Percentiles rank a stretch among this genome's conserved stretches.
These are phyloP conservation scores for Triplophysa tibetana DNA, from an alignment of 2,113 vertebrate species.

Conservation along the genomic window DNA sequence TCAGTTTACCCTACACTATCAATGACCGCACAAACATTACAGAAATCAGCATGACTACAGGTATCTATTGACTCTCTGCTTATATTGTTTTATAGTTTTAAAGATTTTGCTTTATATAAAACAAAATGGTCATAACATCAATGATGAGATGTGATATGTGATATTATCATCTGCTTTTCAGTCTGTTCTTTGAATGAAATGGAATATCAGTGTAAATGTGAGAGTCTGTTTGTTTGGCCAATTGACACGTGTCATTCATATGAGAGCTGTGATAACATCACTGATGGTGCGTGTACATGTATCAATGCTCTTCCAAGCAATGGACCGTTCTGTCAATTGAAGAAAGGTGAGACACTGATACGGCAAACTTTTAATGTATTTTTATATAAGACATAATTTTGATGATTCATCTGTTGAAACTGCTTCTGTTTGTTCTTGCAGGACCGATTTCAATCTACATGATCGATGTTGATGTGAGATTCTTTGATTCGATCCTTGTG, in stretches of 20 bases:
- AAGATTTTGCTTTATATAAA: not conserved
- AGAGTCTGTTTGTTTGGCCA: slow-evolving; percentile 47
- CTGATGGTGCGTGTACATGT: slow-evolving; percentile 43
- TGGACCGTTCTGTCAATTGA: slow-evolving; percentile 27
- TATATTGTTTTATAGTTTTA: not conserved
- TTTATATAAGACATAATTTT: not conserved
- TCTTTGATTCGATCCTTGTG: not conserved
- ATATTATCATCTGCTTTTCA: slow-evolving; percentile 10
- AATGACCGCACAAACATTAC: slow-evolving; percentile 37
- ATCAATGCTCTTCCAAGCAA: slow-evolving; percentile 39
- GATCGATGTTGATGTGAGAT: not conserved
- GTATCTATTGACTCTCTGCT: slow-evolving; percentile 36
- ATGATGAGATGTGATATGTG: not conserved
- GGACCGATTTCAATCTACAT: not conserved
- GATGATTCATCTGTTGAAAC: not conserved
- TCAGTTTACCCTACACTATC: slow-evolving; percentile 35
- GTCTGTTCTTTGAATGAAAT: slow-evolving; percentile 39
- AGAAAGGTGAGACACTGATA: not conserved
- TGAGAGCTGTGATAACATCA: slow-evolving; percentile 49
- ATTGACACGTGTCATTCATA: slow-evolving; percentile 54
- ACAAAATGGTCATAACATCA: not conserved
- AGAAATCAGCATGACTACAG: slow-evolving; percentile 53
- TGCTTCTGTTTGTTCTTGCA: not conserved
- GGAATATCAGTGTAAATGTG: slow-evolving; percentile 52
- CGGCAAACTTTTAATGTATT: too few species aligned